These are phyloP conservation scores for Neosilurus hyrtlii DNA, from an alignment of 2,797 vertebrate genomes.

Conservation along the genomic window DNA sequence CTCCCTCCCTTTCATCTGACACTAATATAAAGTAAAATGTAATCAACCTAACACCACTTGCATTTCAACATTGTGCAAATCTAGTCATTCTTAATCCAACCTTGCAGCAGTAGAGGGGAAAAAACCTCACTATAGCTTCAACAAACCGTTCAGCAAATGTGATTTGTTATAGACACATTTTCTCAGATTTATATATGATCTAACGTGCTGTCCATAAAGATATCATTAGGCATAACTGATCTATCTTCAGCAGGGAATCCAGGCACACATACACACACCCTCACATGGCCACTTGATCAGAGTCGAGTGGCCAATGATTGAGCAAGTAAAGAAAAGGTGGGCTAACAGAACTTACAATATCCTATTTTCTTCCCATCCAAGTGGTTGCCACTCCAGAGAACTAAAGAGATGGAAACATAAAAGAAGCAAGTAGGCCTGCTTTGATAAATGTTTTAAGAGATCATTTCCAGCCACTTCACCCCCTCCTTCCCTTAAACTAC, in stretches of 20 bases:
- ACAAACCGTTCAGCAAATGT: conserved; percentile 57
- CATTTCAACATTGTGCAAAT: conserved; percentile 20
- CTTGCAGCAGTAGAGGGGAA: conserved; percentile 34
- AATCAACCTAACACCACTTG: conserved; percentile 44
- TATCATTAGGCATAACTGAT: conserved; percentile 52
- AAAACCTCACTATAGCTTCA: conserved; percentile 13
- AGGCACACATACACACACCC: conserved; percentile 52
- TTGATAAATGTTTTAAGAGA: conserved; percentile 75
- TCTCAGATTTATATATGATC: conserved; percentile 59
- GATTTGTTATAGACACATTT: conserved; percentile 62
- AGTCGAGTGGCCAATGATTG: conserved; percentile 59
- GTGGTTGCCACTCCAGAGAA: conserved; percentile 80
- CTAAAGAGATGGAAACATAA: conserved; percentile 78
- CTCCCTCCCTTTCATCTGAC: conserved; percentile 13
- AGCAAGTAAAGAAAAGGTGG: conserved; percentile 71
- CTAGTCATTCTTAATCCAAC: conserved; percentile 9
- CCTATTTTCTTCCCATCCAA: conserved; percentile 80
- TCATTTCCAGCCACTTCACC: conserved; percentile 59
- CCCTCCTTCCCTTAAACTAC: conserved; percentile 62
- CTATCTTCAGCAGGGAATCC: conserved; percentile 37
- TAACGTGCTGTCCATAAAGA: conserved; percentile 50
- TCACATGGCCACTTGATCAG: conserved; percentile 54
- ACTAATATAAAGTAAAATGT: conserved; percentile 28
- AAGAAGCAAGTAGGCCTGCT: conserved; percentile 71
- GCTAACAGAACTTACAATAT: conserved; percentile 78